Evolutionary conservation across 2,797 vertebrate genomes (phyloP), one percentile per base, ranked within the genome.

Genomic region (Phataginus tetradactyla): DNA sequence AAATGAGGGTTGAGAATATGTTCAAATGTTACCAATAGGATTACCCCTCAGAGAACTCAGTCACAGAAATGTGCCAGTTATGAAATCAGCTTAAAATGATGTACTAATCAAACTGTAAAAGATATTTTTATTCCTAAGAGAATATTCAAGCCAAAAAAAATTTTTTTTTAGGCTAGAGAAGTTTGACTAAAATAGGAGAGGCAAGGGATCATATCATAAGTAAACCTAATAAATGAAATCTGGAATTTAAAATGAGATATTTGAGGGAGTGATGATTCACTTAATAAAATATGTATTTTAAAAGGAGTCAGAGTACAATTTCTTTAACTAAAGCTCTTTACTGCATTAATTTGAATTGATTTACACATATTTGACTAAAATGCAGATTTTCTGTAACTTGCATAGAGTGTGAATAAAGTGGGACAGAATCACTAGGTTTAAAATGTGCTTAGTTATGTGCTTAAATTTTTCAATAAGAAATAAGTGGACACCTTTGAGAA

Each of bases 281-380:
- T 88, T 96, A 86, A 87, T 79, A 80, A 81, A 72, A 86, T 29
- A 69, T 39, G 3, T 77, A n/a, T 96, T 94, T 92, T 78, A 81
- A 84, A 87, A 78, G 25, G 15, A 93, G 85, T 81, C 59, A 39
- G 79, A 94, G 17, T 63, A 74, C n/a, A 83, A 17, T 84, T 92
- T 85, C 75, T 92, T 96, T 83, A 97, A 96, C 94, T 96, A 93
- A 87, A 86, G 25, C 32, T 92, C 59, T 94, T 27, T 77, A 57
- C 81, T 97, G 92, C 72, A 97, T 97, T 88, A 90, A 96, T 98
- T 95, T 97, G 96, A 97, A 97, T 96, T 92, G 88, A 97, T 97
- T 97, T 96, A 78, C 83, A 97, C 94, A 96, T 90, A 96, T 95
- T 97, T 96, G 59, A 91, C 91, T 89, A 89, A 97, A 83, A 97